A percentile compares a stretch with the other conserved stretches of the same genome.
Conservation (phyloP, 2,113 vertebrate genomes). For the Nestor notabilis region DNA sequence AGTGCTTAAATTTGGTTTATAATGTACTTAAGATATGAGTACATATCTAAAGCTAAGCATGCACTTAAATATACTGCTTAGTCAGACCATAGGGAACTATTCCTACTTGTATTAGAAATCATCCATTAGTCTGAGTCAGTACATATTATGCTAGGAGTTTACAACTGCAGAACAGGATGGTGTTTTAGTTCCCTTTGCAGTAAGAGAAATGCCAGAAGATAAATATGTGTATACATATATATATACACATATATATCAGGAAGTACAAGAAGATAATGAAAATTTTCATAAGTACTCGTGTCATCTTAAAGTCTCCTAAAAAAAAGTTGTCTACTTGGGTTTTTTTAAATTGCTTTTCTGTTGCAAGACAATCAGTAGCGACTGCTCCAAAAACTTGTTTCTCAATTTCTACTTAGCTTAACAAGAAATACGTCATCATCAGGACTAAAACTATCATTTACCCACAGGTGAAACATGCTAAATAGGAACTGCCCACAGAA, state of each 20-base stretch:
- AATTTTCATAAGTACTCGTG: neutral
- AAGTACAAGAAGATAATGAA: neutral
- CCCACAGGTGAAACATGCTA: neutral
- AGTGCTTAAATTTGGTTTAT: neutral
- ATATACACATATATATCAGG: too few species aligned
- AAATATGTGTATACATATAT: too few species aligned
- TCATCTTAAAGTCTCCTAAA: neutral
- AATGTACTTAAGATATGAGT: neutral
- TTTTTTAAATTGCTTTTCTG: neutral
- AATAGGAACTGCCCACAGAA: neutral
- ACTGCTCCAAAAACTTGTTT: neutral
- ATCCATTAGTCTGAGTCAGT: neutral
- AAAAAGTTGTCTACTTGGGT: neutral
- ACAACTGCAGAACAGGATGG: neutral
- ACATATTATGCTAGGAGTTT: neutral
- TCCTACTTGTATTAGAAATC: neutral
- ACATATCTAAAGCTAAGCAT: neutral
- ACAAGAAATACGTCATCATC: neutral
- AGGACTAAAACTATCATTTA: neutral
- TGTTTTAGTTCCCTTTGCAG: neutral
- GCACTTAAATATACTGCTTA: neutral
- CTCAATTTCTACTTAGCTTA: neutral
- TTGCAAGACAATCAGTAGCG: neutral
- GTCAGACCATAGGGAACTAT: neutral
- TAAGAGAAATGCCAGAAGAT: neutral